phyloP scores from a whole-genome alignment of 2,888 invertebrate species.

The Girardia tigrina region DNA sequence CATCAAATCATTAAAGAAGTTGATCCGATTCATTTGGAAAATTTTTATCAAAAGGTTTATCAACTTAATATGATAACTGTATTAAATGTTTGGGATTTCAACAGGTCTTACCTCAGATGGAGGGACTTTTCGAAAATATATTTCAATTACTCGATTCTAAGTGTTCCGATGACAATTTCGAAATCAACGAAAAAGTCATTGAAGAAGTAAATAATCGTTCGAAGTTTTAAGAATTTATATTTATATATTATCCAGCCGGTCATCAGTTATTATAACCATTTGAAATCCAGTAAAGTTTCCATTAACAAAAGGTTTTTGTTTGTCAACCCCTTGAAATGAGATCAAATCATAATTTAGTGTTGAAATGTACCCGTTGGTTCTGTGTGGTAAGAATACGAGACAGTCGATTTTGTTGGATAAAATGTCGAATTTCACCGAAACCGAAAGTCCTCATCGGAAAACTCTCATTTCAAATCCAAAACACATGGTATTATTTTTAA shows the following conservation, averaged over 20 bases:
- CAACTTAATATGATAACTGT: neutral
- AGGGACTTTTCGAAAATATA: neutral
- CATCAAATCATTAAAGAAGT: neutral
- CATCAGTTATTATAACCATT: neutral
- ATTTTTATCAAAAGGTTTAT: neutral
- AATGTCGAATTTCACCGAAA: neutral
- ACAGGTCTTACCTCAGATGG: neutral
- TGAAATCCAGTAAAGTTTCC: neutral
- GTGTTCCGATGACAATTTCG: neutral
- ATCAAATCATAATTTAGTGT: neutral
- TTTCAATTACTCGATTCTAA: constrained; percentile 3
- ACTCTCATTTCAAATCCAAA: neutral
- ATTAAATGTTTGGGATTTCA: neutral
- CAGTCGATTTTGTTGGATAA: neutral
- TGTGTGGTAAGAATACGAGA: neutral
- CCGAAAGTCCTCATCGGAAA: neutral
- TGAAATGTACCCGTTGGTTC: neutral
- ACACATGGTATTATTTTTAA: too few species aligned
- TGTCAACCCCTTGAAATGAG: neutral
- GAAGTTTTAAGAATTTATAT: neutral
- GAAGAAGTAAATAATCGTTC: neutral
- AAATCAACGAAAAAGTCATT: neutral
- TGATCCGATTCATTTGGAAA: neutral
- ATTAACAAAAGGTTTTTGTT: neutral
- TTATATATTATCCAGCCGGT: neutral